Base-by-base conservation (phyloP, 2,113 vertebrate genomes). In the Cyprinodon variegatus region DNA sequence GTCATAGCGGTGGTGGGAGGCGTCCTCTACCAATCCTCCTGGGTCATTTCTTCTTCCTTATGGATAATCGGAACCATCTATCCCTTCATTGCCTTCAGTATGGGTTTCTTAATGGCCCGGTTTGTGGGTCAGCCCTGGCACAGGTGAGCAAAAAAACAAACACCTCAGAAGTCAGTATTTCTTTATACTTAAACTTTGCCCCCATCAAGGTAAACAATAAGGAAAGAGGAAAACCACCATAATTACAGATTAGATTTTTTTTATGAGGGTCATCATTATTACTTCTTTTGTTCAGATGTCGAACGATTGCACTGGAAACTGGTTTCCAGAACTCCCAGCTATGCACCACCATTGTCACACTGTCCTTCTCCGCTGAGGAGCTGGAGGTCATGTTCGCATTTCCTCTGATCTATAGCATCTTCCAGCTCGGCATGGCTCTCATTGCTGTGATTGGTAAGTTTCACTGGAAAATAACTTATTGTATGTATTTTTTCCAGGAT, bases 371-470 rank as follows among this genome's bases (percentile, higher is more conserved):
- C 9, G 71, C 89, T 0, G 93, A 93, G 1, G 95, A 99, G 2
- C 92, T 99, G 65, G 94, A 95, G 37, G 0, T 93, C 45, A 96
- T 98, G 93, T 99, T 99, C 78, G 93, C 95, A 4, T 98, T 99
- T 90, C 98, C 98, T 0, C 96, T 99, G 74, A 94, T 99, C 93
- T 99, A 99, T 91, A 98, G 95, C 81, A 95, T 99, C 86, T 98
- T 99, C 91, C 98, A 99, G 91, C 48, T 99, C 0, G 1, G 41
- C 0, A 89, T 95, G 36, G 95, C 94, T 0, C 10, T 83, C 1
- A 0, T 95, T 2, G 72, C 92, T 39, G 85, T 98, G 59, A 94
- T 70, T 95, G 64, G 98, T 99, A 93, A 94, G 12, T 65, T 46
- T 50, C 3, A 36, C 17, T 15, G 13, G 4, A 40, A 46, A 9